Percentiles rank a stretch among this genome's conserved stretches.
phyloP scores from a whole-genome alignment of 2,888 invertebrate genomes.

The Euzophera pinguis region DNA sequence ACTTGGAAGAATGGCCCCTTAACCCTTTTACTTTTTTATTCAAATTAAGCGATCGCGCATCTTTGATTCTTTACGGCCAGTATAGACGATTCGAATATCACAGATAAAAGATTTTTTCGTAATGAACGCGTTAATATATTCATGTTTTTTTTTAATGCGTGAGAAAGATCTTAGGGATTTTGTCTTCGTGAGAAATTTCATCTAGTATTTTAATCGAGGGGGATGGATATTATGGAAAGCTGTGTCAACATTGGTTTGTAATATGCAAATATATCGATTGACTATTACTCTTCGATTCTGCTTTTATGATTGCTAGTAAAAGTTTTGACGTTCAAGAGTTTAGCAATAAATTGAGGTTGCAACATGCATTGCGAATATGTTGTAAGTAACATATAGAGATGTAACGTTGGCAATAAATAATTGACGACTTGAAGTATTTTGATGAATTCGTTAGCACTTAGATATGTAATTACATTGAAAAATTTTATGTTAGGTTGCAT shows the following conservation, averaged over 20 bases:
- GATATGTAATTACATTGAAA: no score
- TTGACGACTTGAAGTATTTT: neutral
- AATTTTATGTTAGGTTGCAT: no score
- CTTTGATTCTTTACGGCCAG: constrained; percentile 52
- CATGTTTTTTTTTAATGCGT: constrained; percentile 46
- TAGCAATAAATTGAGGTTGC: neutral
- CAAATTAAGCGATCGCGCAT: constrained; percentile 49
- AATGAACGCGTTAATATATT: constrained; percentile 60
- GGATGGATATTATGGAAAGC: constrained; percentile 69
- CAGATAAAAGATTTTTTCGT: constrained; percentile 58
- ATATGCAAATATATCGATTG: constrained; percentile 59
- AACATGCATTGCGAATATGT: neutral
- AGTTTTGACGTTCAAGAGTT: neutral
- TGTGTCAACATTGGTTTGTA: constrained; percentile 69
- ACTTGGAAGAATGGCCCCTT: constrained; percentile 68
- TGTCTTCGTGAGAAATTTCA: constrained; percentile 53
- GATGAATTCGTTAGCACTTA: neutral
- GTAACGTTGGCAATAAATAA: neutral
- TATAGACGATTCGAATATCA: constrained; percentile 45
- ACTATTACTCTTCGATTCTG: constrained; percentile 34
- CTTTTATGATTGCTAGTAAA: constrained; percentile 24
- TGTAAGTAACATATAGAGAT: neutral
- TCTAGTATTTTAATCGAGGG: constrained; percentile 62
- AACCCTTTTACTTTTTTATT: constrained; percentile 61
- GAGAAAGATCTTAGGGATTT: constrained; percentile 32